These are phyloP conservation scores for Colaptes auratus DNA, from an alignment of 2,113 vertebrate species.

Conservation along the genomic window DNA sequence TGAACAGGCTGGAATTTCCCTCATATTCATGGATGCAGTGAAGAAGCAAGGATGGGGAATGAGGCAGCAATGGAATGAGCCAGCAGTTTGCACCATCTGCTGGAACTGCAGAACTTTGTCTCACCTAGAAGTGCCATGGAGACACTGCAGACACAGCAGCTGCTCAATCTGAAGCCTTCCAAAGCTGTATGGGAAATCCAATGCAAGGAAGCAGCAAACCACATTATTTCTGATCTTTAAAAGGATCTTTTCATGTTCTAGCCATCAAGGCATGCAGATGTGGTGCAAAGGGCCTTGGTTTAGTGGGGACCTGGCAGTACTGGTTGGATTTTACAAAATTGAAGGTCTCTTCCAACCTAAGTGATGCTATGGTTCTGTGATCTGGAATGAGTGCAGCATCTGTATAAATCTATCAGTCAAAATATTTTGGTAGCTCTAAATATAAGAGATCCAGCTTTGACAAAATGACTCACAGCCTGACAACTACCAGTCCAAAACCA, in stretches of 20 bases:
- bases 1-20: background rate
- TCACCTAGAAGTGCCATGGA: too few relatives aligned
- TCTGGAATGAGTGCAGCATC: background rate
- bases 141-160: too few relatives aligned
- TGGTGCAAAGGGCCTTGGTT: too few relatives aligned
- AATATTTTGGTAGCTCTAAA: background rate
- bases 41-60: background rate
- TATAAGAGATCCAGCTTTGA: background rate
- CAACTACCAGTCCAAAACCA: too few relatives aligned
- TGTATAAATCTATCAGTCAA: background rate
- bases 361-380: too few relatives aligned
- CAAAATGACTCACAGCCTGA: too few relatives aligned
- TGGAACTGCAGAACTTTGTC: too few relatives aligned
- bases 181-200: background rate
- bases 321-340: too few relatives aligned
- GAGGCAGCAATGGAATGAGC: background rate
- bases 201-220: too few relatives aligned
- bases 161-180: background rate
- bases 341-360: too few relatives aligned
- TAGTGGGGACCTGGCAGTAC: too few relatives aligned
- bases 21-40: rapidly evolving
- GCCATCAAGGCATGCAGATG: background rate
- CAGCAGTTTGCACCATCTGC: background rate
- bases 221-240: too few relatives aligned
- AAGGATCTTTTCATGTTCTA: background rate